Evolutionary conservation across 2,113 vertebrate species (phyloP).

Genomic region (Tupaia tana): DNA sequence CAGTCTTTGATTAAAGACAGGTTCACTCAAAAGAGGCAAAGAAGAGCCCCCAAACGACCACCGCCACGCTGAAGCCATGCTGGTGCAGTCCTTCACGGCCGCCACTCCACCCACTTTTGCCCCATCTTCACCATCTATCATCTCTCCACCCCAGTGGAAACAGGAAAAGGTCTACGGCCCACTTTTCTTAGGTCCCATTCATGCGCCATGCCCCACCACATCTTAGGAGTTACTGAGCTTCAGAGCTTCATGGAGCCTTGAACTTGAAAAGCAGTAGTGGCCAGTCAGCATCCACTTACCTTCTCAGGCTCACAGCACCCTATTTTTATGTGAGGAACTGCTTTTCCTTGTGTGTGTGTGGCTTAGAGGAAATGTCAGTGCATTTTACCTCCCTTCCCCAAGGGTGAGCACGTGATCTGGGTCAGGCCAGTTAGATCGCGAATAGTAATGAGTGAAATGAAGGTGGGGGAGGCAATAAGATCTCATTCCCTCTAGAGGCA

Average conservation of each 20-base stretch:
- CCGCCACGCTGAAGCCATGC: not conserved
- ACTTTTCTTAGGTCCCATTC: not conserved
- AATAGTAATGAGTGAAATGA: not conserved
- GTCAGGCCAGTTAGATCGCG: not conserved
- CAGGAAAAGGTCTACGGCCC: not conserved
- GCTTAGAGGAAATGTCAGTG: not conserved
- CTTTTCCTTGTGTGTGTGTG: not conserved
- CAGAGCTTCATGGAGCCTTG: not conserved
- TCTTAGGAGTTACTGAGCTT: not conserved
- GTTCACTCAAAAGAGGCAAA: not conserved
- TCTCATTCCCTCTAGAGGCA: too few species aligned
- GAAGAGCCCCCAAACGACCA: not conserved
- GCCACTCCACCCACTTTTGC: not conserved
- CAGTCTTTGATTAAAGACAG: conserved; percentile 20
- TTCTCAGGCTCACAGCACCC: not conserved
- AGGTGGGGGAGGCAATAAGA: not conserved
- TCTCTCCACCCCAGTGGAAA: not conserved
- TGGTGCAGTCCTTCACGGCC: too few species aligned
- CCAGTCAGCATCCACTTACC: not conserved
- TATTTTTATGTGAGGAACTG: not conserved
- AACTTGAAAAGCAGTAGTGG: not conserved
- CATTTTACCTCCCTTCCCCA: not conserved
- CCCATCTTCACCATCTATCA: accelerated
- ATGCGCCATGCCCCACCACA: not conserved
- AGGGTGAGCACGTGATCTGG: too few species aligned